These are phyloP conservation scores for Ryuthela nishihirai DNA, from an alignment of 2,888 invertebrate species.

Conservation along the genomic window DNA sequence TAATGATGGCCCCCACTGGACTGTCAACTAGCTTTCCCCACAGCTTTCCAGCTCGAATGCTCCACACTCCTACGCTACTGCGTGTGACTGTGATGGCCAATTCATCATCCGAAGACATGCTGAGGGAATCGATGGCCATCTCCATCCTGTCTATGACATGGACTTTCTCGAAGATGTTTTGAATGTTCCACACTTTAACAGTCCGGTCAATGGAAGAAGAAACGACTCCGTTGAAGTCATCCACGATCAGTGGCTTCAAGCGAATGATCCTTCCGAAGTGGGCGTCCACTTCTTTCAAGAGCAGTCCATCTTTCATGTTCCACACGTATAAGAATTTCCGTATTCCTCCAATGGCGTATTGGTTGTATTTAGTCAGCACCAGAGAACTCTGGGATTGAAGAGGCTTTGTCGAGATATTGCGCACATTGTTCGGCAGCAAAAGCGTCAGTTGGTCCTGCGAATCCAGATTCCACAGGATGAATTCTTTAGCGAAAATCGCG, in stretches of 20 bases:
- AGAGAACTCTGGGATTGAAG: slow-evolving; percentile 79
- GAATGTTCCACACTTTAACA: slow-evolving; percentile 98
- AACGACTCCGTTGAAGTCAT: slow-evolving; percentile 65
- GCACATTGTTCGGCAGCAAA: slow-evolving; percentile 60
- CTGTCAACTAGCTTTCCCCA: slow-evolving; percentile 83
- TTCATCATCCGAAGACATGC: slow-evolving; percentile 61
- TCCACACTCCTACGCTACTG: slow-evolving; percentile 94
- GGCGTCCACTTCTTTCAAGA: slow-evolving; percentile 90
- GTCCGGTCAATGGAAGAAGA: slow-evolving; percentile 97
- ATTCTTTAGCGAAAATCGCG: slow-evolving; percentile 46
- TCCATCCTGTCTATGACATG: slow-evolving; percentile 94
- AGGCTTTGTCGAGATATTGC: slow-evolving; percentile 90
- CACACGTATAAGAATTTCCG: slow-evolving; percentile 93
- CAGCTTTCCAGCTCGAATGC: slow-evolving; percentile 78
- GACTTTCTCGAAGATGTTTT: slow-evolving; percentile 96
- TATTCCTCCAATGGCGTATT: slow-evolving; percentile 93
- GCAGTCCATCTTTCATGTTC: slow-evolving; percentile 72
- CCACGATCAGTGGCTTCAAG: slow-evolving; percentile 77
- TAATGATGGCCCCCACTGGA: slow-evolving; percentile 88
- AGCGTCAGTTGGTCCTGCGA: slow-evolving; percentile 43
- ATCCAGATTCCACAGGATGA: slow-evolving; percentile 52
- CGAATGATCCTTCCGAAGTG: slow-evolving; percentile 96
- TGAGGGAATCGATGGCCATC: slow-evolving; percentile 84
- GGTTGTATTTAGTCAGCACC: slow-evolving; percentile 82
- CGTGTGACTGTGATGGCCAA: slow-evolving; percentile 89